These are phyloP conservation scores for Decapterus maruadsi DNA, from an alignment of 2,797 vertebrate genomes.

Conservation along the genomic window DNA sequence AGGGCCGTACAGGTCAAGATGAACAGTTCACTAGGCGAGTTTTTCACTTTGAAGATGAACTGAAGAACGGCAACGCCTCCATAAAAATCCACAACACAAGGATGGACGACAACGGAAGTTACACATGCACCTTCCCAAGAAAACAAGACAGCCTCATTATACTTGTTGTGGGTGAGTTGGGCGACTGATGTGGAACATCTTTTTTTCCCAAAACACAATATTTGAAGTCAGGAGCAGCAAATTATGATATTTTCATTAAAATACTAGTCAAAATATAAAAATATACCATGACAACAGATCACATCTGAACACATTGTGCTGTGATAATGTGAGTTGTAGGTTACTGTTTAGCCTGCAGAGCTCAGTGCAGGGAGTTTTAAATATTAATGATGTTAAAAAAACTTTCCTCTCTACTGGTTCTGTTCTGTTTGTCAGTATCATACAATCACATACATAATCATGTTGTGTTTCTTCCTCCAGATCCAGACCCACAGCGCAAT, in stretches of 20 bases:
- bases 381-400: neutral
- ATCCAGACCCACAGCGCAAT: no score
- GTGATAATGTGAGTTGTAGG: no score
- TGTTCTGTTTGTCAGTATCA: neutral
- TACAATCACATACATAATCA: no score
- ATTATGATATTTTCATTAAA: no score
- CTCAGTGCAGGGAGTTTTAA: no score
- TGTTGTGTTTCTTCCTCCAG: no score
- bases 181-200: neutral
- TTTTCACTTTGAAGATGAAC: neutral
- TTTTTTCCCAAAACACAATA: no score
- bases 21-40: conserved; percentile 20
- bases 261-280: no score
- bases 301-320: no score
- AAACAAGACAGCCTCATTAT: neutral
- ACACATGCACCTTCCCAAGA: conserved; percentile 3
- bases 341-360: no score
- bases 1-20: neutral
- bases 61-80: conserved; percentile 14
- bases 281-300: no score
- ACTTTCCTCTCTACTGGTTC: neutral
- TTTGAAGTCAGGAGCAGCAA: no score
- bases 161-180: conserved; percentile 15
- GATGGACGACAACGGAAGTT: conserved; percentile 6
- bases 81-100: neutral